These are phyloP conservation scores for Eubucco bourcierii DNA, from an alignment of 2,113 vertebrate genomes.

Conservation along the genomic window DNA sequence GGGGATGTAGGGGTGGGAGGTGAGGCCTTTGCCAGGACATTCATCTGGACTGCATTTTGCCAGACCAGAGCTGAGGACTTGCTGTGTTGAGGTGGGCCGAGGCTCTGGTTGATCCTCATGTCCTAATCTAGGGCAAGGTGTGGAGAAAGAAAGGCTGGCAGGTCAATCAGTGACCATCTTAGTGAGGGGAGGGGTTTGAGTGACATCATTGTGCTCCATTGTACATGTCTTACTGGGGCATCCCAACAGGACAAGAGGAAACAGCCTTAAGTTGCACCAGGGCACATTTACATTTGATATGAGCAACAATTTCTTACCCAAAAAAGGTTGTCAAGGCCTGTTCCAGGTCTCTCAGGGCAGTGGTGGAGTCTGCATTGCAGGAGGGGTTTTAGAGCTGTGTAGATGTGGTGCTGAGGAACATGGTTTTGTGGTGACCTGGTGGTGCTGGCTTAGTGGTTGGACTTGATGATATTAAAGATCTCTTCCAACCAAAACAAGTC, in stretches of 20 bases:
- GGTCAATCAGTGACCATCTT: too few species aligned
- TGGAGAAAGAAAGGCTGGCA: background rate
- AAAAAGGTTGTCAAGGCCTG: background rate
- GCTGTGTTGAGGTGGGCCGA: background rate
- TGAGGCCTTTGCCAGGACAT: background rate
- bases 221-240: background rate
- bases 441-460: background rate
- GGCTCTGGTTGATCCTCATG: background rate
- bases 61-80: background rate
- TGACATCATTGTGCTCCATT: background rate
- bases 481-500: background rate
- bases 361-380: background rate
- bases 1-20: background rate
- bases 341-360: background rate
- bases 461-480: background rate
- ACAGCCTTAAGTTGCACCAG: background rate
- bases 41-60: background rate
- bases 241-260: background rate
- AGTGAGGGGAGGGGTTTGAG: background rate
- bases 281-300: background rate
- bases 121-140: background rate
- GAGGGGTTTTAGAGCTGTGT: background rate
- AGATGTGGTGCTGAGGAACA: background rate
- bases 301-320: background rate
- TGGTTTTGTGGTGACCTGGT: background rate